Evolutionary conservation across 2,113 vertebrate genomes (phyloP).

Genomic region (Potamarius usumacintae): DNA sequence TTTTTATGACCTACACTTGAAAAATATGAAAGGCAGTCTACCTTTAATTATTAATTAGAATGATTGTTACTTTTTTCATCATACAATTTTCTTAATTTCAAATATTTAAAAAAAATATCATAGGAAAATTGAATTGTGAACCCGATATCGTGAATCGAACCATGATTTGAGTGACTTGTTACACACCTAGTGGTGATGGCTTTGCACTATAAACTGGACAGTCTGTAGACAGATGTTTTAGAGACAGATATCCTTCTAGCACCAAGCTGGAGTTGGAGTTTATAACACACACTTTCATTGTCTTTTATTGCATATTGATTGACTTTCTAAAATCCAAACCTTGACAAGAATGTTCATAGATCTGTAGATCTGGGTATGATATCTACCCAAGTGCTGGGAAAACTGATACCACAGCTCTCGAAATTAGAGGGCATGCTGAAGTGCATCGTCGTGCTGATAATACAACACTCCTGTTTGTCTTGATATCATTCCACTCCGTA

Average conservation of each 20-base stretch:
- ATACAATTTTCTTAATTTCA: no score
- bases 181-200: no score
- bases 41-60: no score
- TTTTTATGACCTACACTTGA: no score
- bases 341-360: not conserved
- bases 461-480: conserved; percentile 8
- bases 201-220: not conserved
- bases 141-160: no score
- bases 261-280: not conserved
- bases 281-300: not conserved
- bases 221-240: not conserved
- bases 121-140: no score
- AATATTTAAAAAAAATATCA: no score
- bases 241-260: not conserved
- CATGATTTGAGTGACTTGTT: no score
- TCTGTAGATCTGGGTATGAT: not conserved
- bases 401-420: not conserved
- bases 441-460: conserved; percentile 15
- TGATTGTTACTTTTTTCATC: no score
- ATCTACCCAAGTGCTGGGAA: not conserved
- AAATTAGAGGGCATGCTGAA: not conserved
- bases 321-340: not conserved
- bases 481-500: not conserved
- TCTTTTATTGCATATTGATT: not conserved
- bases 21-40: no score